These are phyloP conservation scores for Allophyes oxyacanthae DNA, from an alignment of 2,888 invertebrate species.

Conservation along the genomic window DNA sequence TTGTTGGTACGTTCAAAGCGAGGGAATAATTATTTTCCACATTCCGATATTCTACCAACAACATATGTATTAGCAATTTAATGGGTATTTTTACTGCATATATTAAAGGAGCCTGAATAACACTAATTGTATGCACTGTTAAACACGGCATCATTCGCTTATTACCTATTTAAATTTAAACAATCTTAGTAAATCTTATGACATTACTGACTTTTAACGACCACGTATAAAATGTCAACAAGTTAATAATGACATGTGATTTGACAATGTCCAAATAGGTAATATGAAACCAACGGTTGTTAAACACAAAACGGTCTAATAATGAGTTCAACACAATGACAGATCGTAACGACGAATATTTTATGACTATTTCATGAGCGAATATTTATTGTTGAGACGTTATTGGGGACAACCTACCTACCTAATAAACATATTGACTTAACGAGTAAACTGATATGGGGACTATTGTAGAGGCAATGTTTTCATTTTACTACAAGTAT, in stretches of 20 bases:
- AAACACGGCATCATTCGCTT: slow-evolving; percentile 9
- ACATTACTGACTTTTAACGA: slow-evolving; percentile 31
- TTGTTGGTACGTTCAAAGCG: slow-evolving; percentile 6
- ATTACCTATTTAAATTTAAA: slow-evolving; percentile 28
- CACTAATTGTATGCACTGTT: slow-evolving; percentile 34
- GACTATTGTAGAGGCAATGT: slow-evolving; percentile 18
- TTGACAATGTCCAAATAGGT: slow-evolving; percentile 32
- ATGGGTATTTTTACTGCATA: slow-evolving; percentile 38
- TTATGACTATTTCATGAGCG: slow-evolving; percentile 37
- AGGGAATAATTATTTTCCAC: slow-evolving; percentile 20
- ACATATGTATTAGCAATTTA: slow-evolving; percentile 27
- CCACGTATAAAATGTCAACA: slow-evolving; percentile 38
- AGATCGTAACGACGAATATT: slow-evolving; percentile 43
- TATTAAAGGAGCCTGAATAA: slow-evolving; percentile 28
- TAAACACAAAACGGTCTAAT: slow-evolving; percentile 32
- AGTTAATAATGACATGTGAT: slow-evolving; percentile 42
- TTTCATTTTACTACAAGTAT: slow-evolving; percentile 41
- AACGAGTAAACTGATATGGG: slow-evolving; percentile 23
- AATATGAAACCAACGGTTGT: slow-evolving; percentile 31
- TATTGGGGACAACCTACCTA: slow-evolving; percentile 17
- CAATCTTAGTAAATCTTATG: slow-evolving; percentile 23
- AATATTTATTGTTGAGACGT: slow-evolving; percentile 34
- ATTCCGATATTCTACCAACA: slow-evolving; percentile 34
- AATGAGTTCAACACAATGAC: slow-evolving; percentile 35
- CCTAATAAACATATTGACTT: slow-evolving; percentile 41